These are phyloP conservation scores for Drosophila funebris DNA, from an alignment of 1,140 invertebrate species.

Conservation along the genomic window DNA sequence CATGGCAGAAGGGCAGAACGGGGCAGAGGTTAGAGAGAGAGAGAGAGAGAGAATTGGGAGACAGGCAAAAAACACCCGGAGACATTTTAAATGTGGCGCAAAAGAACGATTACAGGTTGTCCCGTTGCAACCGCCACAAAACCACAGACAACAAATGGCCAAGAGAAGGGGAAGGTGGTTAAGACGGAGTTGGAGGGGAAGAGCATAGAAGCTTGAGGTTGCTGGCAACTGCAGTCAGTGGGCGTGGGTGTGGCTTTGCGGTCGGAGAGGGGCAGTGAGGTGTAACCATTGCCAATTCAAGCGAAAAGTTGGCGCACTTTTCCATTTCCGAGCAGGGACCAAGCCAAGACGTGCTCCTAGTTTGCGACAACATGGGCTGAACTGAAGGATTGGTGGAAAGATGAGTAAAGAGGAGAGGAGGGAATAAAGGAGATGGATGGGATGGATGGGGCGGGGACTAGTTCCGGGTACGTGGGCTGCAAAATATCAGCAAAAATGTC, in stretches of 20 bases:
- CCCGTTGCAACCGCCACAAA: constrained; percentile 64
- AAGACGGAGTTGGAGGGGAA: background rate
- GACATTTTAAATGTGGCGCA: constrained; percentile 82
- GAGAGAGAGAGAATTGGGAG: background rate
- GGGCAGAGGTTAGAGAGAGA: background rate
- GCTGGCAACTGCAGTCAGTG: constrained; percentile 45
- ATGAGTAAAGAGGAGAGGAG: background rate
- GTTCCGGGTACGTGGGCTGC: constrained; percentile 24
- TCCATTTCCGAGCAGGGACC: constrained; percentile 67
- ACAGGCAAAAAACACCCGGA: constrained; percentile 62
- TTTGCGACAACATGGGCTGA: constrained; percentile 2
- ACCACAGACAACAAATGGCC: constrained; percentile 49
- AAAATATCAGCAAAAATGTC: constrained; percentile 72
- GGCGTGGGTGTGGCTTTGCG: background rate
- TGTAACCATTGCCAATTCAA: constrained; percentile 78
- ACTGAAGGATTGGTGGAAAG: background rate
- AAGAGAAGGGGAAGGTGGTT: background rate
- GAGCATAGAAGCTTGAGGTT: background rate
- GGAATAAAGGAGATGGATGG: background rate
- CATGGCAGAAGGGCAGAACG: constrained; percentile 10
- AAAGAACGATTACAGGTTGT: constrained; percentile 80
- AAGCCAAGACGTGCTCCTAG: constrained; percentile 56
- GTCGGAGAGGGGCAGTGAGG: constrained; percentile 31
- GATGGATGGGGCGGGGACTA: background rate
- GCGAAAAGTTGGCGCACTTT: constrained; percentile 81